phyloP scores from a whole-genome alignment of 1,140 invertebrate species.

The Cyphomyrmex costatus region DNA sequence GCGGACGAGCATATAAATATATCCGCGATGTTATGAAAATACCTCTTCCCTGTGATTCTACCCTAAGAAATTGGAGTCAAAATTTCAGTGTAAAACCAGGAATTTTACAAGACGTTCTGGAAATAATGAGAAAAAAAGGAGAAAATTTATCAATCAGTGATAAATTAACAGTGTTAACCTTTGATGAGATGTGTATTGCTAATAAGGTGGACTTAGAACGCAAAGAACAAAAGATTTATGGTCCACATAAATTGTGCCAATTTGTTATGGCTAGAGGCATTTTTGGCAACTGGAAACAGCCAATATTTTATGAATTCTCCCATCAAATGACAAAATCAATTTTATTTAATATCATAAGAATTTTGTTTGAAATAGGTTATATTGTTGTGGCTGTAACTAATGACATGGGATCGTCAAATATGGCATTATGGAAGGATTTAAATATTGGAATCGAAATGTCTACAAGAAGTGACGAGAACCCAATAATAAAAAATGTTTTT shows the following conservation, averaged over 20 bases:
- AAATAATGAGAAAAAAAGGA: not conserved
- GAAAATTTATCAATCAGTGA: not conserved
- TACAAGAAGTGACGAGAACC: no score
- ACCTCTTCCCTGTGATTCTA: no score
- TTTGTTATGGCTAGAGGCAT: not conserved
- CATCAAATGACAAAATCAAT: not conserved
- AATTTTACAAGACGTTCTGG: not conserved
- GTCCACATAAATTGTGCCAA: not conserved
- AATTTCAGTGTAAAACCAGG: not conserved
- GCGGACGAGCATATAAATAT: no score
- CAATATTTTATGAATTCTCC: not conserved
- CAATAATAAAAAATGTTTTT: no score
- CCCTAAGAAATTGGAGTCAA: no score
- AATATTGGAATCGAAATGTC: no score
- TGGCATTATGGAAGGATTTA: no score
- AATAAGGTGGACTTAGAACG: conserved; percentile 1
- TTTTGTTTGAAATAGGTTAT: no score
- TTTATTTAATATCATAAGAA: no score
- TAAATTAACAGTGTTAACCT: not conserved
- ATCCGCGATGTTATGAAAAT: no score
- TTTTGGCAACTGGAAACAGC: not conserved
- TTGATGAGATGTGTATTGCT: conserved; percentile 3
- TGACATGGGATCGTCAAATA: no score
- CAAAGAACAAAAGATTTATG: not conserved
- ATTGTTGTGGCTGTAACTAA: no score